Evolutionary conservation across 2,797 vertebrate species (phyloP).

Genomic region (Periophthalmus magnuspinnatus): DNA sequence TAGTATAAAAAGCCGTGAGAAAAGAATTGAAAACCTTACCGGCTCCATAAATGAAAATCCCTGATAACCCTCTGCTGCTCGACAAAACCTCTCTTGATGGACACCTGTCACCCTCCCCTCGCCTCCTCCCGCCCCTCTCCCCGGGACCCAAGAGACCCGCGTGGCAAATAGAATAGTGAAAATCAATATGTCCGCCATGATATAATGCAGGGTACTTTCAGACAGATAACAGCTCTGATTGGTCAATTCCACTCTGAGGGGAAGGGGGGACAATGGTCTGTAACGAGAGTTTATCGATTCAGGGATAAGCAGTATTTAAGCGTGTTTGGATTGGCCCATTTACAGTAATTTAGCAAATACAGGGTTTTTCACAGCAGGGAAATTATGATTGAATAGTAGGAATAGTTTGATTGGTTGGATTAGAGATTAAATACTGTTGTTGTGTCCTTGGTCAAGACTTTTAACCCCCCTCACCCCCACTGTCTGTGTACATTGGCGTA

Average conservation of each 20-base stretch:
- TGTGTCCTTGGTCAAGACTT: no score
- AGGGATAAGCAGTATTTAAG: slow-evolving; percentile 1
- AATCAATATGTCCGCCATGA: slow-evolving; percentile 63
- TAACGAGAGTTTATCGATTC: not conserved
- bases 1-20: no score
- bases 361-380: not conserved
- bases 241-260: slow-evolving; percentile 41
- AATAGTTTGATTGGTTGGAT: no score
- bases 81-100: slow-evolving; percentile 38
- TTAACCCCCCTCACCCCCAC: no score
- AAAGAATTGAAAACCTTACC: no score
- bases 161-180: slow-evolving; percentile 45
- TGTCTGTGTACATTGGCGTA: no score
- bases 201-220: slow-evolving; percentile 49
- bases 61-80: not conserved
- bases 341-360: slow-evolving; percentile 5
- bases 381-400: not conserved
- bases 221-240: slow-evolving; percentile 57
- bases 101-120: slow-evolving; percentile 47
- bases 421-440: no score
- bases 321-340: not conserved
- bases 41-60: not conserved
- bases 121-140: slow-evolving; percentile 3
- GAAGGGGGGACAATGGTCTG: not conserved
- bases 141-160: not conserved